Conservation (phyloP, 2,113 vertebrate genomes). For the Gila orcuttii region DNA sequence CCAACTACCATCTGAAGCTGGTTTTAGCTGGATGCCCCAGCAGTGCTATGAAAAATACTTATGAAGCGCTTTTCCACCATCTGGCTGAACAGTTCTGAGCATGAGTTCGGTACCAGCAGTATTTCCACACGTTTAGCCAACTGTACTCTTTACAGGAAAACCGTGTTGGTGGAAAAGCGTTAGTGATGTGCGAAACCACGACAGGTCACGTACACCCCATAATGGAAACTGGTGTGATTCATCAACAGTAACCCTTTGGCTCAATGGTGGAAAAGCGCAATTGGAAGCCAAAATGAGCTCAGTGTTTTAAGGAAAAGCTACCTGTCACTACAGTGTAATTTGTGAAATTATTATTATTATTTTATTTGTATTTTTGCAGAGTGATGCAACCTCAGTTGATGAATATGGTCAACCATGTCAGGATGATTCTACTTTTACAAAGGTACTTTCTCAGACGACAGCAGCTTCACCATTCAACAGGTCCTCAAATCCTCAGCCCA, state of each 20-base stretch:
- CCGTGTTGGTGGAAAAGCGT: not conserved
- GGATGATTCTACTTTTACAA: slow-evolving; percentile 34
- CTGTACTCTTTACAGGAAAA: not conserved
- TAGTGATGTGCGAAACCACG: not conserved
- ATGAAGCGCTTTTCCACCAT: not conserved
- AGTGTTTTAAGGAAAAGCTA: not conserved
- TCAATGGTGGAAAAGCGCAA: slow-evolving; percentile 1
- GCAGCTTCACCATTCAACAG: not conserved
- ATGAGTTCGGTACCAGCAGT: not conserved
- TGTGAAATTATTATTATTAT: not conserved
- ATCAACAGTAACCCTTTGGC: not conserved
- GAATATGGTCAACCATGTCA: slow-evolving; percentile 23
- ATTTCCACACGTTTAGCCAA: not conserved
- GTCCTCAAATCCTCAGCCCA: slow-evolving; percentile 7
- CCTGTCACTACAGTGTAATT: not conserved
- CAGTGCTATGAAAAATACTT: not conserved
- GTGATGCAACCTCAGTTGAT: slow-evolving; percentile 30
- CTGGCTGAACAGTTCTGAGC: not conserved
- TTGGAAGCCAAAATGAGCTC: not conserved
- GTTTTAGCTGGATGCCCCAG: not conserved
- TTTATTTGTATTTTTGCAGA: slow-evolving; percentile 45
- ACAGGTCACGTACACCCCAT: not conserved
- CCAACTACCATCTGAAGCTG: not conserved
- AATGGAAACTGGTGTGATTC: not conserved
- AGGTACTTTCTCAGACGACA: not conserved